Base-by-base conservation (phyloP, 2,888 invertebrate species). In the Chesias legatella region DNA sequence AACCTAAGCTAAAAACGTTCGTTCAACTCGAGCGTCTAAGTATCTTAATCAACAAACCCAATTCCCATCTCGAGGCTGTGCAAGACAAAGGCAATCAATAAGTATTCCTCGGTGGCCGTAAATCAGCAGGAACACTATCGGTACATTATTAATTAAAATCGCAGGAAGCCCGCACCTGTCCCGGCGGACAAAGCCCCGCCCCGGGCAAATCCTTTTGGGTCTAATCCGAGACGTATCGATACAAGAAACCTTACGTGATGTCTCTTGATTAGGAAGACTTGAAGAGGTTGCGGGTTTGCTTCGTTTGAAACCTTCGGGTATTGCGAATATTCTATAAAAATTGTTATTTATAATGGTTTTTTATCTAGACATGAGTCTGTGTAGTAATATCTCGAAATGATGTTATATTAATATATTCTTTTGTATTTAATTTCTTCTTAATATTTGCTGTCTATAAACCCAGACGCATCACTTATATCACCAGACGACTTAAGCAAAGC, bases 131-230 rank as follows among this genome's bases (percentile, higher is more conserved):
- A 55, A 71, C 71, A 62, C 63, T 79, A 85, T 82, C 74, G 79
- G 73, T 75, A 73, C 76, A 82, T 85, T 79, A 83, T 80, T 86
- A 85, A 86, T 86, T 85, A 85, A 85, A 83, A 79, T 73, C 78
- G 69, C 56, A 75, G 74, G 76, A 78, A 76, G 72, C 77, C 77
- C 70, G 60, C 79, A 82, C 82, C 81, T 83, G 80, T 80, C 84
- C 83, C 81, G 67, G 51, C 70, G 73, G 75, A 75, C 74, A 69
- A 65, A 54, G 62, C 43, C 33, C 73, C 73, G 79, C 82, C 69
- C 62, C 63, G 67, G 77, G 81, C 58, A 78, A 78, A 75, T 74
- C 77, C 79, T 77, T 72, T 67, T 67, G 74, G 72, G 58, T 57
- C 58, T 75, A 81, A 83, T 82, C 81, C 79, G 69, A 66, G 64